These are phyloP conservation scores for Drosophila trapezifrons DNA, from an alignment of 1,140 invertebrate genomes.

Conservation along the genomic window DNA sequence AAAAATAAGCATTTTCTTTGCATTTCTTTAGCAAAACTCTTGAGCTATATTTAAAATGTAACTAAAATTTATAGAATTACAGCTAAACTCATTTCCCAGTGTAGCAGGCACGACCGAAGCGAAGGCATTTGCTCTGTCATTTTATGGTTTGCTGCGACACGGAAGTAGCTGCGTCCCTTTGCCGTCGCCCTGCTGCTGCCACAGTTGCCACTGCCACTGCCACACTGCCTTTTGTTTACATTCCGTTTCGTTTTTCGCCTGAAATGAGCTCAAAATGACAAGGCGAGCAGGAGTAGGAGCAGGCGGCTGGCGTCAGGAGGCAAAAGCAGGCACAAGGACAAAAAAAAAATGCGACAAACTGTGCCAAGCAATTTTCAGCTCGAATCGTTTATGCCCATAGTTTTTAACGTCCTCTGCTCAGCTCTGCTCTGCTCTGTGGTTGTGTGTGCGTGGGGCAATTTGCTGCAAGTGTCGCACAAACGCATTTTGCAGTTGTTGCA, in stretches of 20 bases:
- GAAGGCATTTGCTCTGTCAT: conserved; percentile 73
- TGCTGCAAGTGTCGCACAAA: conserved; percentile 74
- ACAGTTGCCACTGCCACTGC: conserved; percentile 14
- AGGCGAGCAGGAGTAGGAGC: conserved; percentile 37
- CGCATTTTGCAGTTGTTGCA: conserved; percentile 77
- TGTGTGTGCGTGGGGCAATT: conserved; percentile 45
- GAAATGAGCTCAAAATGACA: conserved; percentile 69
- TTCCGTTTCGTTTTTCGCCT: conserved; percentile 72
- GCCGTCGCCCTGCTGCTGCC: conserved; percentile 17
- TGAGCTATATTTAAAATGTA: too few relatives aligned
- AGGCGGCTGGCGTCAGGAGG: neutral
- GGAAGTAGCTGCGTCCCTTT: conserved; percentile 54
- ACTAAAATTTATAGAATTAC: neutral
- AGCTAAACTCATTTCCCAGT: neutral
- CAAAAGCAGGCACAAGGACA: conserved; percentile 24
- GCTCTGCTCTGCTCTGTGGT: conserved; percentile 11
- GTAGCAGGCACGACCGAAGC: conserved; percentile 23
- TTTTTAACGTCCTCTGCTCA: conserved; percentile 22
- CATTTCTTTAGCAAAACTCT: too few relatives aligned
- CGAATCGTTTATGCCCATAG: conserved; percentile 64
- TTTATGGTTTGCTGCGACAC: conserved; percentile 63
- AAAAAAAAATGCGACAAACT: conserved; percentile 68
- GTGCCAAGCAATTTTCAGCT: conserved; percentile 79
- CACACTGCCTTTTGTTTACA: conserved; percentile 66
- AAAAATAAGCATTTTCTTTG: too few relatives aligned